These are phyloP conservation scores for Drosophila lini DNA, from an alignment of 1,140 invertebrate species.

Conservation along the genomic window DNA sequence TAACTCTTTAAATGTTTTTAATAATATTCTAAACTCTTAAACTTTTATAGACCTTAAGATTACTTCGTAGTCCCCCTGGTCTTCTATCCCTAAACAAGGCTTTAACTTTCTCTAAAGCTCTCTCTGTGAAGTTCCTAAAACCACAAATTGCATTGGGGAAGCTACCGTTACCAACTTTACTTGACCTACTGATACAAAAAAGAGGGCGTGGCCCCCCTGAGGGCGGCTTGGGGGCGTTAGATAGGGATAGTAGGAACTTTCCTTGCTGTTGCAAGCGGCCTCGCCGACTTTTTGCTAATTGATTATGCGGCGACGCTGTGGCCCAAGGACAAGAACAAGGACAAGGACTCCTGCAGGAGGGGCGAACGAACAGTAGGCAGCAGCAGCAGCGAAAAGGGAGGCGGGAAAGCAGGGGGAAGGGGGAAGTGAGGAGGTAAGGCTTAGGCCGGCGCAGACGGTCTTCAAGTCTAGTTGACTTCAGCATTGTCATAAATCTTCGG, in stretches of 20 bases:
- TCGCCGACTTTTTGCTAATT: conserved; percentile 31
- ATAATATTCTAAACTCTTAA: not conserved
- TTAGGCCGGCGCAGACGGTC: conserved; percentile 32
- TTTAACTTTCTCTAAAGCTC: conserved; percentile 1
- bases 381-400: not conserved
- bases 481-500: conserved; percentile 50
- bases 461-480: conserved; percentile 50
- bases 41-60: too few species aligned
- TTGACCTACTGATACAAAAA: conserved; percentile 37
- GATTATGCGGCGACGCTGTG: conserved; percentile 43
- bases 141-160: conserved; percentile 1
- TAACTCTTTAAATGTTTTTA: too few species aligned
- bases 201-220: conserved; percentile 10
- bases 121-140: not conserved
- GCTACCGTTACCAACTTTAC: conserved; percentile 2
- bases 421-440: not conserved
- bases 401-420: not conserved
- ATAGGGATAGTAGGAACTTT: conserved; percentile 27
- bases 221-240: conserved; percentile 6
- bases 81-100: not conserved
- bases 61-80: not conserved
- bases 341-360: conserved; percentile 22
- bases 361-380: not conserved
- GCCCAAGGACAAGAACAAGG: conserved; percentile 46
- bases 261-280: conserved; percentile 4